A percentile compares a stretch with the other conserved stretches of the same genome.
These are phyloP conservation scores for Siniperca scherzeri DNA, from an alignment of 2,797 vertebrate species.

Conservation along the genomic window DNA sequence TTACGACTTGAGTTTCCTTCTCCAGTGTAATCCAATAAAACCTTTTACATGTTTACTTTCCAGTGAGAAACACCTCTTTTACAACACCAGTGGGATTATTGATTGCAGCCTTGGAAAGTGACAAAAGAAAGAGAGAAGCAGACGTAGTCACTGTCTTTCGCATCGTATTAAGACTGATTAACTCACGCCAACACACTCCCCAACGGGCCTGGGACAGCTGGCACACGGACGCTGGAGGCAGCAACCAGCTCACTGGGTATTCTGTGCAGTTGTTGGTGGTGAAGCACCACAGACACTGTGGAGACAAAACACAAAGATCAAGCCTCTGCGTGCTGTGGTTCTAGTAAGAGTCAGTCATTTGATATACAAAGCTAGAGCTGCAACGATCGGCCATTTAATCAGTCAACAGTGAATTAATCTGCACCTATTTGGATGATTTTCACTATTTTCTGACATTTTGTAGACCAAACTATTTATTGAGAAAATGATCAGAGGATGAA, in stretches of 20 bases:
- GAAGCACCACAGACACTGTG: slow-evolving; percentile 93
- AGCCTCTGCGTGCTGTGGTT: not conserved
- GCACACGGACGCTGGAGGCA: slow-evolving; percentile 87
- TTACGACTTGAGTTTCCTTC: not conserved
- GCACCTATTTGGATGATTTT: not conserved
- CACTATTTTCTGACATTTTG: not conserved
- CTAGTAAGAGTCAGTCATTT: too few relatives aligned
- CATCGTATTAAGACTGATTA: not conserved
- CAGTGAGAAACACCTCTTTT: not conserved
- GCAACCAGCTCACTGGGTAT: slow-evolving; percentile 89
- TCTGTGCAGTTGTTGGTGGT: slow-evolving; percentile 86
- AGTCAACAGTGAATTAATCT: not conserved
- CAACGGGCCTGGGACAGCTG: slow-evolving; percentile 86
- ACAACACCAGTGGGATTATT: not conserved
- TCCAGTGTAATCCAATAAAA: not conserved
- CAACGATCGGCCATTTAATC: not conserved
- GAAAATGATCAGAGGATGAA: not conserved
- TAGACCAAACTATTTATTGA: not conserved
- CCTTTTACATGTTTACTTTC: not conserved
- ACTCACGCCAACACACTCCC: slow-evolving; percentile 94
- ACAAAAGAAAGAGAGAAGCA: not conserved
- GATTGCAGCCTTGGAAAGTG: not conserved
- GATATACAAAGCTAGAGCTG: not conserved
- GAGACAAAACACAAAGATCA: slow-evolving; percentile 29
- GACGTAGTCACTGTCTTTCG: not conserved